Evolutionary conservation across 35 echinoderm and acorn worm genomes (phyloP), one percentile per base, ranked within the genome.

Genomic region (Patiria miniata): DNA sequence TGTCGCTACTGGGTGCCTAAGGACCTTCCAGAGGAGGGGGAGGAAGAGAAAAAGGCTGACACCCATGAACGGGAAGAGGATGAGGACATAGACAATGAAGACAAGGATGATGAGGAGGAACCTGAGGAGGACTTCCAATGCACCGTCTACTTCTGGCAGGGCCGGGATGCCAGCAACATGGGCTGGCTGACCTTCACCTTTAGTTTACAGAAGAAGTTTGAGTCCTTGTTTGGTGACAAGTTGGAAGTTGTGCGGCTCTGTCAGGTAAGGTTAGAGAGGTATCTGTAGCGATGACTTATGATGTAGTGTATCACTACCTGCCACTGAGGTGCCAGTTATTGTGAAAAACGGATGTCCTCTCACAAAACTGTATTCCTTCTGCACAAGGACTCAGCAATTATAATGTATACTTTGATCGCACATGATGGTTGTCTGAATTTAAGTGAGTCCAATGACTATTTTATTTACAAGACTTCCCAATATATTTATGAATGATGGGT

Each of bases 151-250:
- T 99, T 99, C 87, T 94, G 96, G 92, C 92, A 95, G 38, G 96
- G 92, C 1, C 53, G 93, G 51, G 90, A 95, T 79, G 89, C 96
- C 30, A 95, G 92, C 40, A 94, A 95, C 55, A 95, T 95, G 96
- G 93, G 92, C 51, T 99, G 96, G 96, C 93, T 94, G 37, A 94
- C 92, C 0, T 99, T 99, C 53, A 99, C 96, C 51, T 99, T 99
- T 86, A 99, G 96, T 52, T 42, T 99, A 36, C 92, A 95, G 90
- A 99, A 99, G 89, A 99, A 99, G 79, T 99, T 99, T 92, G 96
- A 99, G 57, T 94, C 92, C 5, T 69, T 99, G 52, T 99, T 99
- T 92, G 92, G 96, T 12, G 87, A 99, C 37, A 99, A 99, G 42
- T 57, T 99, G 56, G 96, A 99, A 77, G 96, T 99, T 21, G 90